Conservation (phyloP, 2,797 vertebrate species). For the Aulostomus chinensis region DNA sequence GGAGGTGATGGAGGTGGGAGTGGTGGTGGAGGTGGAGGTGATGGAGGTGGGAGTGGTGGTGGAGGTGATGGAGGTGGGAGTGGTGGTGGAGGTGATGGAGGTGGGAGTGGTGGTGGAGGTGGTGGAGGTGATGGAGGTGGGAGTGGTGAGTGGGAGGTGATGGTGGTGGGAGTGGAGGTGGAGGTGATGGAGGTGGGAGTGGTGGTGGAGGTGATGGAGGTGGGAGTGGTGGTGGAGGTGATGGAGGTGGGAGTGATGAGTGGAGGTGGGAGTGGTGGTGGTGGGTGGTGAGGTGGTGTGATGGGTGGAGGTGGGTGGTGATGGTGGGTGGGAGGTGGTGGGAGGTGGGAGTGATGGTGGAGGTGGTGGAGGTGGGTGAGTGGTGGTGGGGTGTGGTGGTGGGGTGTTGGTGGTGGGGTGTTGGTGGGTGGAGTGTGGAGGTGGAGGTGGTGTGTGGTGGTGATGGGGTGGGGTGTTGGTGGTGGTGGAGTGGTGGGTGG, state of each 20-base stretch:
- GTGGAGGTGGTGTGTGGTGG: conserved; percentile 85
- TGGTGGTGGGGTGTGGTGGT: neutral
- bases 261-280: neutral
- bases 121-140: too few species aligned
- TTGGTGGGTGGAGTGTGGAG: conserved; percentile 80
- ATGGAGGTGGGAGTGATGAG: too few species aligned
- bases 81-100: neutral
- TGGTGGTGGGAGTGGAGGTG: too few species aligned
- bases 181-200: neutral
- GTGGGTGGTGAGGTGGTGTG: too few species aligned
- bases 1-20: too few species aligned
- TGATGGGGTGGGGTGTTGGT: neutral
- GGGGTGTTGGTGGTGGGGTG: neutral
- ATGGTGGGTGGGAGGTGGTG: neutral
- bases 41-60: too few species aligned
- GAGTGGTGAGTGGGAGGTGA: neutral
- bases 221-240: neutral
- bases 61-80: too few species aligned
- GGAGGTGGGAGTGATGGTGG: too few species aligned
- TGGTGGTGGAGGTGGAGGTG: neutral
- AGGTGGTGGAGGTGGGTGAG: neutral
- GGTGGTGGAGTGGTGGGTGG: neutral
- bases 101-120: neutral
- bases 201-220: neutral
- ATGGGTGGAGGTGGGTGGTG: too few species aligned